phyloP scores from a whole-genome alignment of 2,113 vertebrate genomes.

The chimpanzee (Pan troglodytes) region NHGRI_mPanTro3-v2.1_pri NC_072402.2:114829001-114829500 shows the following conservation, averaged over 20 bases:
- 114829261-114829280: not conserved
- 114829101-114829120: not conserved
- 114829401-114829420: not conserved
- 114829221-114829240: not conserved
- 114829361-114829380: not conserved
- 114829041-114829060: accelerated
- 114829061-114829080: accelerated
- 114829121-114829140: not conserved
- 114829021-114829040: not conserved
- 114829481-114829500: slow-evolving; percentile 15
- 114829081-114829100: not conserved
- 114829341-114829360: not conserved
- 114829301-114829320: not conserved
- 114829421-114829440: not conserved
- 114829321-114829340: not conserved
- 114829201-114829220: not conserved
- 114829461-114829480: slow-evolving; percentile 6
- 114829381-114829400: not conserved
- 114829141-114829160: not conserved
- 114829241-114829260: not conserved
- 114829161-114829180: not conserved
- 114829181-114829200: not conserved
- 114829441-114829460: not conserved
- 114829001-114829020: not conserved
- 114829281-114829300: not conserved